phyloP scores from a whole-genome alignment of 2,113 vertebrate genomes.

The Todiramphus chloris region DNA sequence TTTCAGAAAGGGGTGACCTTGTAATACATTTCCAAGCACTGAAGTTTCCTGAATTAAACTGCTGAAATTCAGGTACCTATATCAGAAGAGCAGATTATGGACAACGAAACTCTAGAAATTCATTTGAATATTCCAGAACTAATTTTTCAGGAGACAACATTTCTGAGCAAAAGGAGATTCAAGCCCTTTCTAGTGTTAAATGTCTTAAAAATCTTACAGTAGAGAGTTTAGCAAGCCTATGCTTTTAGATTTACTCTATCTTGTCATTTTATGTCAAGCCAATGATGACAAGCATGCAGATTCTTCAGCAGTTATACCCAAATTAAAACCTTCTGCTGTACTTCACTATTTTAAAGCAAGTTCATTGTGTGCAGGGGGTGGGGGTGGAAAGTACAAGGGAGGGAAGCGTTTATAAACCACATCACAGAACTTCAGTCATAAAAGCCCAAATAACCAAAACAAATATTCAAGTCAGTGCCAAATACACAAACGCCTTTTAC shows the following conservation, averaged over 20 bases:
- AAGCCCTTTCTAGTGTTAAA: not conserved
- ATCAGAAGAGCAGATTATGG: not conserved
- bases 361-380: not conserved
- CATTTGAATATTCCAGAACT: not conserved
- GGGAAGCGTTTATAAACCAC: not conserved
- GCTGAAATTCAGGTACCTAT: not conserved
- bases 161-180: not conserved
- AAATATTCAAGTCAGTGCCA: not conserved
- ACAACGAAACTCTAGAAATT: not conserved
- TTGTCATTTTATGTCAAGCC: not conserved
- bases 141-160: not conserved
- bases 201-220: not conserved
- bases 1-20: constrained; percentile 12
- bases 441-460: not conserved
- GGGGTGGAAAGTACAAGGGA: not conserved
- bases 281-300: not conserved
- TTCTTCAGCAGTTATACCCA: not conserved
- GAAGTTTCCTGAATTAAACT: not conserved
- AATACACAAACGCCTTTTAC: not conserved
- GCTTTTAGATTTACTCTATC: not conserved
- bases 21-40: not conserved
- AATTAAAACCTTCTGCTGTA: not conserved
- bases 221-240: not conserved
- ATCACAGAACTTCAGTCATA: not conserved
- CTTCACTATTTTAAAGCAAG: not conserved